A percentile compares a stretch with the other conserved stretches of the same genome.
Evolutionary conservation across 2,113 vertebrate species (phyloP).

Genomic region (Benitochromis conjunctus): DNA sequence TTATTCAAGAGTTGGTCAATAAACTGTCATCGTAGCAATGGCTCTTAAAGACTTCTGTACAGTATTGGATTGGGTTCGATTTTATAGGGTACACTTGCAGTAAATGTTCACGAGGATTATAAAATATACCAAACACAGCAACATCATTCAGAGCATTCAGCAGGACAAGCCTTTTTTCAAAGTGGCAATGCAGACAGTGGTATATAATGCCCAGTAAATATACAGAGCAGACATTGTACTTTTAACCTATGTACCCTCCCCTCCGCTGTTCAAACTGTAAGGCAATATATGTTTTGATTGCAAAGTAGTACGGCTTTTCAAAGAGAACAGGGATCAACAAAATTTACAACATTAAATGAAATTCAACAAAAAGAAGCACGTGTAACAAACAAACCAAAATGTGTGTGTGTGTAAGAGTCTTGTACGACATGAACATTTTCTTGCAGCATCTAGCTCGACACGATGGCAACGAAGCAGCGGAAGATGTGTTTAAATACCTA

Average conservation of each 20-base stretch:
- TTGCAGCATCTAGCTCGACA: slow-evolving; percentile 49
- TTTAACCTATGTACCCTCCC: slow-evolving; percentile 72
- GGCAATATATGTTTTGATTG: slow-evolving; percentile 74
- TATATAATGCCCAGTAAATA: slow-evolving; percentile 85
- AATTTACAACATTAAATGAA: slow-evolving; percentile 76
- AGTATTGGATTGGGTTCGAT: slow-evolving; percentile 43
- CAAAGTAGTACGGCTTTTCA: slow-evolving; percentile 24
- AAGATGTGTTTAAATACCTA: slow-evolving; percentile 58
- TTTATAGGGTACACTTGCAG: slow-evolving; percentile 51
- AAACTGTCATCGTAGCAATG: slow-evolving; percentile 57
- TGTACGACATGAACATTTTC: not conserved
- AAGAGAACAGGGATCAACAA: slow-evolving; percentile 60
- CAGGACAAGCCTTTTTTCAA: slow-evolving; percentile 70
- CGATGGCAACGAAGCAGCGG: slow-evolving; percentile 65
- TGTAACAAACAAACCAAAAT: slow-evolving; percentile 45
- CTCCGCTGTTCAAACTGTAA: slow-evolving; percentile 79
- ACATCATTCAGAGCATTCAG: slow-evolving; percentile 69
- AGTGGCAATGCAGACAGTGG: slow-evolving; percentile 77
- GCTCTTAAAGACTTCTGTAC: slow-evolving; percentile 55
- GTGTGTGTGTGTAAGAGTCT: slow-evolving; percentile 11
- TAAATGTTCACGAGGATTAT: slow-evolving; percentile 66
- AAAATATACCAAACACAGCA: slow-evolving; percentile 75
- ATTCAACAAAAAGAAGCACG: slow-evolving; percentile 49
- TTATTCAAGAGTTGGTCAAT: slow-evolving; percentile 72
- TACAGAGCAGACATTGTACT: slow-evolving; percentile 61